These are phyloP conservation scores for Pseudochaenichthys georgianus DNA, from an alignment of 2,797 vertebrate genomes.

Conservation along the genomic window DNA sequence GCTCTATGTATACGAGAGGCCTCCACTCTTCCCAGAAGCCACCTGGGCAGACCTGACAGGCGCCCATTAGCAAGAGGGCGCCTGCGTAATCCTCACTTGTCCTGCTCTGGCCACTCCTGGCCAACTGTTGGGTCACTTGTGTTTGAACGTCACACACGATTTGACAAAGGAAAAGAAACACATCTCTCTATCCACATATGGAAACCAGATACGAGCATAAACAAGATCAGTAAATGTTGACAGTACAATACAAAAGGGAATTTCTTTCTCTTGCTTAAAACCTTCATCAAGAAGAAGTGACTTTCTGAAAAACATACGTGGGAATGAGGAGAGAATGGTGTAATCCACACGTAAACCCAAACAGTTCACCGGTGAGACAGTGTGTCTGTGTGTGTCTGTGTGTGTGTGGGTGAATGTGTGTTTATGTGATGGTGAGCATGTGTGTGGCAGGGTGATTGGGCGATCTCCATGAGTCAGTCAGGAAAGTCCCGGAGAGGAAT, in stretches of 20 bases:
- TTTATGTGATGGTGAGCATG: constrained; percentile 57
- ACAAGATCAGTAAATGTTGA: constrained; percentile 49
- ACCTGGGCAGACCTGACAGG: constrained; percentile 51
- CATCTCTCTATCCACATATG: constrained; percentile 48
- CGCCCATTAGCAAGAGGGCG: constrained; percentile 1
- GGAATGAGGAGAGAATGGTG: constrained; percentile 54
- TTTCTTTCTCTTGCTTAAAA: constrained; percentile 49
- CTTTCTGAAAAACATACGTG: constrained; percentile 73
- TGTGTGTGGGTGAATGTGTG: constrained; percentile 46
- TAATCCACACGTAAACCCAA: constrained; percentile 55
- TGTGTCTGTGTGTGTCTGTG: constrained; percentile 35
- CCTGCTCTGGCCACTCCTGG: constrained; percentile 31
- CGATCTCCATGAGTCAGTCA: constrained; percentile 70
- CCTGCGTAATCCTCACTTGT: constrained; percentile 4
- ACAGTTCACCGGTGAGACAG: constrained; percentile 56
- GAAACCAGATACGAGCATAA: constrained; percentile 62
- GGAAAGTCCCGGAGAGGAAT: constrained; percentile 78
- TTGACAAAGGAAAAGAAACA: constrained; percentile 46
- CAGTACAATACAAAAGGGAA: constrained; percentile 45
- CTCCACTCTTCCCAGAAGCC: constrained; percentile 76
- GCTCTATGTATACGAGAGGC: constrained; percentile 74
- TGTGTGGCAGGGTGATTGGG: constrained; percentile 65
- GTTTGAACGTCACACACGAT: constrained; percentile 54
- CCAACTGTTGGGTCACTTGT: constrained; percentile 52
- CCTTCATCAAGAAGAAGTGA: constrained; percentile 82